Conservation (phyloP, 2,797 vertebrate genomes). For the Nothura maculosa region DNA sequence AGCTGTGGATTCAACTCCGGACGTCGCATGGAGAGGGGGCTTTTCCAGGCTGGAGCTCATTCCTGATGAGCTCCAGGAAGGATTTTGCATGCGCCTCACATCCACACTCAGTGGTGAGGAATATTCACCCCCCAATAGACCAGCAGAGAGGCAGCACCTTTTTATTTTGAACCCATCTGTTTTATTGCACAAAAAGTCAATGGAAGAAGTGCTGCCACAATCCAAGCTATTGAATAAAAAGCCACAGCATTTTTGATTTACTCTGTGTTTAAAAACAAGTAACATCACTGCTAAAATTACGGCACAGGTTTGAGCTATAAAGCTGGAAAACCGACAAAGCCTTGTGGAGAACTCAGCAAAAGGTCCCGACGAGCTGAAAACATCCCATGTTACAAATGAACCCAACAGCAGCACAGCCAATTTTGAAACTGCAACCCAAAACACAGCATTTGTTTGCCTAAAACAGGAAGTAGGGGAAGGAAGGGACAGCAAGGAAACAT, state of each 20-base stretch:
- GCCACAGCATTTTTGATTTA: not conserved
- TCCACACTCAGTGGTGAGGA: conserved; percentile 25
- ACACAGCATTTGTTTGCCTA: conserved; percentile 58
- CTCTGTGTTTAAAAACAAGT: not conserved
- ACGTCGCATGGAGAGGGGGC: not conserved
- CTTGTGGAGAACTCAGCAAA: conserved; percentile 13
- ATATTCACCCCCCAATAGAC: not conserved
- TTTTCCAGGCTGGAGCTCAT: not conserved
- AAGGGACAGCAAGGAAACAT: conserved; percentile 40
- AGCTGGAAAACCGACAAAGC: conserved; percentile 24
- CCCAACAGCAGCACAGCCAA: conserved; percentile 52
- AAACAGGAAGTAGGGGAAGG: conserved; percentile 74
- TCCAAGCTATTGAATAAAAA: conserved; percentile 1
- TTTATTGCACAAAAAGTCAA: not conserved
- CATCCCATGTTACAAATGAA: conserved; percentile 57
- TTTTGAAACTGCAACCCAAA: conserved; percentile 66
- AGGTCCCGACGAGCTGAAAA: conserved; percentile 12
- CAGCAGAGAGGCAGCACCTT: conserved; percentile 40
- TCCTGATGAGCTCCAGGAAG: conserved; percentile 1
- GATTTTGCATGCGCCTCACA: conserved; percentile 42
- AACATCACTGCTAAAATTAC: conserved; percentile 41
- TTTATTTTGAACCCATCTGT: not conserved
- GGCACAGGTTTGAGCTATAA: conserved; percentile 7
- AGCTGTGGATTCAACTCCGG: not conserved
- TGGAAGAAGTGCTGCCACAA: not conserved